These are phyloP conservation scores for Onychomys torridus DNA, from an alignment of 2,797 vertebrate genomes.

Conservation along the genomic window DNA sequence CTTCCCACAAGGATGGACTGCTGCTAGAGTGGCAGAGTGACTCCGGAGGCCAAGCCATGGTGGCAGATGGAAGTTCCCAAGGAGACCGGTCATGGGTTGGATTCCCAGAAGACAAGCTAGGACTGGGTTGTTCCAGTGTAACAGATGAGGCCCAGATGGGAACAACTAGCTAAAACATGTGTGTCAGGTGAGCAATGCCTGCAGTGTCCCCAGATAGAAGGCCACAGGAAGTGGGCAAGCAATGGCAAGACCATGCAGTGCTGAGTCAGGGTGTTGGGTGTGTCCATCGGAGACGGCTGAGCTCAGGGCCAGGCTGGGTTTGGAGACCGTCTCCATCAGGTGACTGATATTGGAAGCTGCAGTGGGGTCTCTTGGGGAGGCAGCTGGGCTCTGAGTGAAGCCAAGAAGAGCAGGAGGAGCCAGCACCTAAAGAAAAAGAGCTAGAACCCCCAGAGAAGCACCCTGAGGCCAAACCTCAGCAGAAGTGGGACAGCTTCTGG, in stretches of 20 bases:
- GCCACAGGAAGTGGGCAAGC: not conserved
- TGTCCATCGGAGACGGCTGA: not conserved
- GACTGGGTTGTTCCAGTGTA: not conserved
- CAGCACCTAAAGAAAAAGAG: not conserved
- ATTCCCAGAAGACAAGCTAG: not conserved
- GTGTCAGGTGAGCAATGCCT: not conserved
- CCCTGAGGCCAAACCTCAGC: not conserved
- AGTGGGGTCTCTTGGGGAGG: not conserved
- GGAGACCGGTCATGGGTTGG: not conserved
- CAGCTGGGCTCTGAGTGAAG: not conserved
- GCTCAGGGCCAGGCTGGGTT: not conserved
- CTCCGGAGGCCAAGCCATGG: not conserved
- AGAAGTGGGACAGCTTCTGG: not conserved
- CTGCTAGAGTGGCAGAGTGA: not conserved
- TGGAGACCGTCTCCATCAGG: not conserved
- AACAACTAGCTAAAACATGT: not conserved
- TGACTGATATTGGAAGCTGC: not conserved
- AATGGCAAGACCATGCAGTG: fast-evolving
- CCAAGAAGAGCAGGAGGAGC: not conserved
- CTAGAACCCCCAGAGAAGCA: not conserved
- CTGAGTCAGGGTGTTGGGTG: not conserved
- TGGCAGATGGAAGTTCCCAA: not conserved
- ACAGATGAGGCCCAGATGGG: not conserved
- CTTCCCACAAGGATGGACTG: not conserved
- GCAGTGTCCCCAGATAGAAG: not conserved